These are phyloP conservation scores for Xiphorhynchus elegans DNA, from an alignment of 2,113 vertebrate genomes.

Conservation along the genomic window DNA sequence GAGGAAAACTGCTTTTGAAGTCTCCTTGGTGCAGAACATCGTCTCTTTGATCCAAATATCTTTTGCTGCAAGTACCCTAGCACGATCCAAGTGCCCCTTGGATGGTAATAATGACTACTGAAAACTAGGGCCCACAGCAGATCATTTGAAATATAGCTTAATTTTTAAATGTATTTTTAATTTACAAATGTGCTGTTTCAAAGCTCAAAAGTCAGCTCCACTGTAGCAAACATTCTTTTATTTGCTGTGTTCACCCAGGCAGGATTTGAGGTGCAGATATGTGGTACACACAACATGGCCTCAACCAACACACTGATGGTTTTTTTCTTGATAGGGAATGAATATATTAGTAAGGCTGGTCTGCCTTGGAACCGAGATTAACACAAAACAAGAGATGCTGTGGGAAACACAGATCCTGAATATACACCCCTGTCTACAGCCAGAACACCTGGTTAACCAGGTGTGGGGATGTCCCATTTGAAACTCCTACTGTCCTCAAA, in stretches of 20 bases:
- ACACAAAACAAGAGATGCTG: not conserved
- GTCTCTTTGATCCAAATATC: constrained; percentile 38
- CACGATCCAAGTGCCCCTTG: not conserved
- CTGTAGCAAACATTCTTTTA: not conserved
- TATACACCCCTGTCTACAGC: not conserved
- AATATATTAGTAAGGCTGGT: not conserved
- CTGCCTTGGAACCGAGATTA: not conserved
- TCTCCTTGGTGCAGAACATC: not conserved
- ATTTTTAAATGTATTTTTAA: not conserved
- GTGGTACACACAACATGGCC: not conserved
- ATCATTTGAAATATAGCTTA: not conserved
- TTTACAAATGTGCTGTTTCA: not conserved
- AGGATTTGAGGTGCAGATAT: not conserved
- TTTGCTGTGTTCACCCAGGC: not conserved
- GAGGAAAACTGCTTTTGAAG: constrained; percentile 23
- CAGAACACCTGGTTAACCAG: not conserved
- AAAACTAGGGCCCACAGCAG: not conserved
- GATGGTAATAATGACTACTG: not conserved
- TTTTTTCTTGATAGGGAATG: not conserved
- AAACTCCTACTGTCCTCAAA: not conserved
- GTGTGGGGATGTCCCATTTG: fast-evolving
- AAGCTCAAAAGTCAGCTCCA: not conserved
- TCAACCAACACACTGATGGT: fast-evolving
- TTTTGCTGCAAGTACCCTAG: not conserved
- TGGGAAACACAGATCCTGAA: not conserved